Percentiles rank a stretch among this genome's conserved stretches.
phyloP scores from a whole-genome alignment of 2,888 invertebrate genomes.

The Seira sanloemensis region DNA sequence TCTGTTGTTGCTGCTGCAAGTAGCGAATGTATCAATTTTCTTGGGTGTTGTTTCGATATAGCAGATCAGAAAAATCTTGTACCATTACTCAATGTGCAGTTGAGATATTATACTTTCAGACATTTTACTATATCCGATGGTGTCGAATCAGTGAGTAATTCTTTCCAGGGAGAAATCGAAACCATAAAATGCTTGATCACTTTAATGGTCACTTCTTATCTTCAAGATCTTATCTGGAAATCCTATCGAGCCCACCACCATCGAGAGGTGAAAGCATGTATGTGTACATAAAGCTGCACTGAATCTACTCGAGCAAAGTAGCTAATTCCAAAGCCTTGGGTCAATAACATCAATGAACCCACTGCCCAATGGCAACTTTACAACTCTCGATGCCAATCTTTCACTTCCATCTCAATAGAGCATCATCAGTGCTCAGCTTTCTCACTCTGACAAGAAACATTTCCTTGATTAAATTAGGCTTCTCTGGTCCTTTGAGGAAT shows the following conservation, averaged over 20 bases:
- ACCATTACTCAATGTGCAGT: no score
- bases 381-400: neutral
- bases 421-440: conserved; percentile 2
- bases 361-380: neutral
- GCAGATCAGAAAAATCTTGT: no score
- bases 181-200: conserved; percentile 32
- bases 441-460: conserved; percentile 39
- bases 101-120: no score
- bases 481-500: conserved; percentile 52
- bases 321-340: conserved; percentile 22
- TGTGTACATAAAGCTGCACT: neutral
- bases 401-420: neutral
- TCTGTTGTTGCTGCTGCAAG: neutral
- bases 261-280: neutral
- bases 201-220: conserved; percentile 29
- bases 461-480: conserved; percentile 73
- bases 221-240: conserved; percentile 17
- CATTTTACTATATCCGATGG: neutral
- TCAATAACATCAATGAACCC: conserved; percentile 23
- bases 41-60: neutral
- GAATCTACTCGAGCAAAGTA: neutral
- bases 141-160: conserved; percentile 22
- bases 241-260: no score
- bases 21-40: neutral
- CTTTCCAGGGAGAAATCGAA: conserved; percentile 23